Evolutionary conservation across 2,888 invertebrate genomes (phyloP), one percentile per base, ranked within the genome.

Genomic region (Ferdinandea cuprea): DNA sequence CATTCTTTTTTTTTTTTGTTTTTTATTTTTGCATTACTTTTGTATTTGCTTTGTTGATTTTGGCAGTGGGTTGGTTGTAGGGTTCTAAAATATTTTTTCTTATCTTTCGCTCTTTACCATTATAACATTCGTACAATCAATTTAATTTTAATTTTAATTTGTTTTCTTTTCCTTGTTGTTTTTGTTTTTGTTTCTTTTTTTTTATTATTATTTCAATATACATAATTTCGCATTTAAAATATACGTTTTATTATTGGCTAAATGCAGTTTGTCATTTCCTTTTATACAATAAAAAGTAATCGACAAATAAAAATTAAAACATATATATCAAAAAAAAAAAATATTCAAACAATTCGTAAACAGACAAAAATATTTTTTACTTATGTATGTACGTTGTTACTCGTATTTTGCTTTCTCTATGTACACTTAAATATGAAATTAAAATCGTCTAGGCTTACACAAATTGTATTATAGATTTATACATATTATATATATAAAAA

Each of bases 31-130:
- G 54, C 54, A 35, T 71, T 42, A 19, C 19, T 44, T 44, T 19
- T 35, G 35, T 9, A 11, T 50, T 61, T 63, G 59, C 8, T 72
- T 72, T 77, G 77, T 72, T 77, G 77, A 77, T 77, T 83, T 83
- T 83, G 83, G 83, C 83, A 83, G 83, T 83, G 83, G 77, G 61
- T 83, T 77, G 77, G 71, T 83, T 72, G 66, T 66, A 54, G 44
- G 68, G 61, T 61, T 66, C 48, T 65, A 65, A 80, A 76, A 52
- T 72, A 8, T 66, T 50, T 35, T 66, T 50, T 56, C 37, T 19
- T 30, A 30, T 59, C 1, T 30, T 30, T 72, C n/a, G 35, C 37
- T 37, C 19, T 56, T 58, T 69, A 66, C 59, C 71, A 59, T 56
- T 63, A n/a, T 80, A 76, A 69, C 56, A 48, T 19, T 71, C 56